A percentile compares a stretch with the other conserved stretches of the same genome.
These are phyloP conservation scores for Formicarius rufipectus DNA, from an alignment of 2,113 vertebrate genomes.

Conservation along the genomic window DNA sequence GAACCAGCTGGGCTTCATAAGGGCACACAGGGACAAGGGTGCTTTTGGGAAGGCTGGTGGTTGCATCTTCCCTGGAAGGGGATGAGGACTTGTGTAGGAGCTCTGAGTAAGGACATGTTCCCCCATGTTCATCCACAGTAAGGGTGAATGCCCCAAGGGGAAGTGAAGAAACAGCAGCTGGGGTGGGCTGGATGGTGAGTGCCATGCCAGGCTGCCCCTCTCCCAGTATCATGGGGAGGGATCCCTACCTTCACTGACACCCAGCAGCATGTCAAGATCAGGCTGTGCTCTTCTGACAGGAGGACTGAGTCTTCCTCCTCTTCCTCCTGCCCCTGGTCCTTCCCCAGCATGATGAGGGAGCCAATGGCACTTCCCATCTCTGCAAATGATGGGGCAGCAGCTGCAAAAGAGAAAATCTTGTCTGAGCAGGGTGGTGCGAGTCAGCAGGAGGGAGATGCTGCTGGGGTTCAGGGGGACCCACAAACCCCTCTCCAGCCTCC, in stretches of 20 bases:
- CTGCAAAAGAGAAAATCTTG: conserved; percentile 42
- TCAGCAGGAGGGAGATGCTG: neutral
- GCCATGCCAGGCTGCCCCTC: rapidly evolving
- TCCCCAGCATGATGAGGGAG: conserved; percentile 76
- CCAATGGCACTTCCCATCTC: conserved; percentile 89
- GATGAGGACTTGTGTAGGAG: neutral
- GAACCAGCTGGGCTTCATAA: neutral
- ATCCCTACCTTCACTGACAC: conserved; percentile 85
- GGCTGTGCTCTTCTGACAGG: conserved; percentile 85
- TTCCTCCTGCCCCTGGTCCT: conserved; percentile 49
- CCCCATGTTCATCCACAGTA: too few species aligned
- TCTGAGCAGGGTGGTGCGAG: neutral
- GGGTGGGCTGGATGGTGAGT: neutral
- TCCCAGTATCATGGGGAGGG: neutral
- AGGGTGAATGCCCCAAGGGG: neutral
- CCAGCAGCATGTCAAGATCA: conserved; percentile 92
- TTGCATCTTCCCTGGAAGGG: neutral
- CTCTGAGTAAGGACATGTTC: neutral
- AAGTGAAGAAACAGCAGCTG: neutral
- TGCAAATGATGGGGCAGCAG: conserved; percentile 83
- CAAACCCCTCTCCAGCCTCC: neutral
- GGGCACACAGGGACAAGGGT: neutral
- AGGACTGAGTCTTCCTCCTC: conserved; percentile 74
- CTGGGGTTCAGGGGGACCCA: neutral
- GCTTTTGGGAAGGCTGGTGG: neutral